phyloP scores from a whole-genome alignment of 1,140 invertebrate genomes.

The Rhyacophila brunnea region DNA sequence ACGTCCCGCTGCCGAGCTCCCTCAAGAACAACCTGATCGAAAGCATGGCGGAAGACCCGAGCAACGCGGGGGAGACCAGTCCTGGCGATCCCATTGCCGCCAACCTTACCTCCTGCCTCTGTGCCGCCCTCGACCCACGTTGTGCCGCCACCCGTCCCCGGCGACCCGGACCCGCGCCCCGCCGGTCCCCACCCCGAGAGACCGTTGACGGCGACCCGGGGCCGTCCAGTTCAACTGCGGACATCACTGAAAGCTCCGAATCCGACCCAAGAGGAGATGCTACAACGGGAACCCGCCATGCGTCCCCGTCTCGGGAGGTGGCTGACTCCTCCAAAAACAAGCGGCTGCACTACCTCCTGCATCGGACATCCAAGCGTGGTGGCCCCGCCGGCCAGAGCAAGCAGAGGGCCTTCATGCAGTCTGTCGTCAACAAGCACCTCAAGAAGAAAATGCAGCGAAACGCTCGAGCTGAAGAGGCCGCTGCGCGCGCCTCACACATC shows the following conservation, averaged over 20 bases:
- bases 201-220: neutral
- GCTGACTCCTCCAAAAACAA: constrained; percentile 53
- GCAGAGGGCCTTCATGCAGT: constrained; percentile 53
- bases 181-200: no score
- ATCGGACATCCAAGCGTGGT: constrained; percentile 53
- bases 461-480: neutral
- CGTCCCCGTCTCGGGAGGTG: neutral
- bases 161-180: neutral
- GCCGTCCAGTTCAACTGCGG: no score
- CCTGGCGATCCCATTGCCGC: constrained; percentile 46
- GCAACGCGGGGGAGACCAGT: constrained; percentile 11
- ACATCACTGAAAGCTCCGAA: no score
- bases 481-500: neutral
- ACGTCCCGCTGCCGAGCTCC: constrained; percentile 31
- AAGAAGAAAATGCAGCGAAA: constrained; percentile 46
- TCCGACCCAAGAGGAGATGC: no score
- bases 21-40: constrained; percentile 33
- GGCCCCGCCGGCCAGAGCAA: constrained; percentile 52
- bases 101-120: constrained; percentile 49
- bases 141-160: constrained; percentile 27
- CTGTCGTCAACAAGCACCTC: constrained; percentile 50
- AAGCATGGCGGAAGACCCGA: constrained; percentile 21
- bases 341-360: constrained; percentile 52
- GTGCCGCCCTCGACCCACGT: constrained; percentile 40
- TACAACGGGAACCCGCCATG: no score